Base-by-base conservation (phyloP, 2,888 invertebrate genomes). In the Exocentrus adspersus region DNA sequence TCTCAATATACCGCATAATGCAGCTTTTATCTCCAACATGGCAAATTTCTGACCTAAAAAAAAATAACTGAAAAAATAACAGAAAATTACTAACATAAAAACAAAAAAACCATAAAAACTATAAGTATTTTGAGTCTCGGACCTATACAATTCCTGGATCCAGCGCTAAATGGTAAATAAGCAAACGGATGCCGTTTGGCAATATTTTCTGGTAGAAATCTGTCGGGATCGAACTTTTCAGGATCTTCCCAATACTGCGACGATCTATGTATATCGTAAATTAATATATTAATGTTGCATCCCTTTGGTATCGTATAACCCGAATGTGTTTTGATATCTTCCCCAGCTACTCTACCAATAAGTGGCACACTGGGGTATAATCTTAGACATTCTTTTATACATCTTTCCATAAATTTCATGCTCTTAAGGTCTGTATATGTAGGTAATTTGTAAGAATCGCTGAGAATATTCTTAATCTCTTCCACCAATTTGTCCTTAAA, bases 61-160 rank as follows among this genome's bases (percentile, higher is more conserved):
- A 78, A 10, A 20, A 48, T 48, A 32, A 52, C 10, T 10, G 2
- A 21, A n/a, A n/a, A n/a, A n/a, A n/a, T n/a, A n/a, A 88, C 85
- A 0, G 90, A 90, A 74, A 88, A 90, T 69, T 86, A 86, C 79
- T 90, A 87, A 14, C 90, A 89, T 89, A 79, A 2, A 83, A 83
- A 37, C 78, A 10, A 20, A 48, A 53, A 32, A 52, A n/a, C n/a
- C n/a, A n/a, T n/a, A n/a, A n/a, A n/a, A n/a, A n/a, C 10, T 10
- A 2, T n/a, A 17, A 37, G 3, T 10, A 37, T 37, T 12, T 37
- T 5, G 12, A 14, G 20, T 24, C 9, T 50, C 54, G 21, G 80
- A 88, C 89, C 90, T 69, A 90, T 89, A 72, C 90, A 90, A 77
- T 90, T 90, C 16, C 90, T 84, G 0, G 87, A 86, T 1, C 90